Base-by-base conservation (phyloP, 2,888 invertebrate genomes). In the Rhimphoctona megacephalus region DNA sequence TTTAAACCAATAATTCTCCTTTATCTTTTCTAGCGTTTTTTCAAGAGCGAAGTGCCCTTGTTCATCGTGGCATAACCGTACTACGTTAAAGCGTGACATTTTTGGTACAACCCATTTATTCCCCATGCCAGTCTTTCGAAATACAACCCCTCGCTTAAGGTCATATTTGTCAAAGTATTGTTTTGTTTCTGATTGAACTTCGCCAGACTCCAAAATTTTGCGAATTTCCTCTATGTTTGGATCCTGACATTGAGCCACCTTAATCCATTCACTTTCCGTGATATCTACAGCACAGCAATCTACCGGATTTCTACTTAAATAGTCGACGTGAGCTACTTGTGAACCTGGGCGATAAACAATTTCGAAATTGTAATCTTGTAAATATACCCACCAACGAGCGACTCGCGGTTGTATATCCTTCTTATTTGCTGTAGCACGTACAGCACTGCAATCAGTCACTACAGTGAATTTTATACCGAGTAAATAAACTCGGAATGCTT, bases 401-500 rank as follows among this genome's bases (percentile, higher is more conserved):
- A 92, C 90, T 39, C 91, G 79, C 4, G 91, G 90, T 64, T 88
- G 78, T 64, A 93, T 66, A 2, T 92, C 88, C 86, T 90, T 90
- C 69, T 90, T 91, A 30, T 81, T 87, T 17, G 90, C 90, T 19
- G 90, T 92, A 9, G 90, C 91, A 19, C 90, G 87, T 2, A 94
- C 78, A 2, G 89, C 86, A 11, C 61, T 87, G 36, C 86, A 89
- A 46, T 87, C 85, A 3, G 87, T 88, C 9, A 69, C 73, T 0
- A 89, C 52, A 5, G 76, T 81, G 25, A 88, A 88, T 61, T 82
- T 85, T 6, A 89, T 83, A 0, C n/a, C 49, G 17, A 88, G 33
- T 0, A 89, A 25, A 30, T 88, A 88, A 1, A 85, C 84, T 4
- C 88, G 49, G 46, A 87, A 87, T 83, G 46, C 46, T 14, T 46